phyloP scores from a whole-genome alignment of 2,113 vertebrate genomes.

The Caloenas nicobarica region DNA sequence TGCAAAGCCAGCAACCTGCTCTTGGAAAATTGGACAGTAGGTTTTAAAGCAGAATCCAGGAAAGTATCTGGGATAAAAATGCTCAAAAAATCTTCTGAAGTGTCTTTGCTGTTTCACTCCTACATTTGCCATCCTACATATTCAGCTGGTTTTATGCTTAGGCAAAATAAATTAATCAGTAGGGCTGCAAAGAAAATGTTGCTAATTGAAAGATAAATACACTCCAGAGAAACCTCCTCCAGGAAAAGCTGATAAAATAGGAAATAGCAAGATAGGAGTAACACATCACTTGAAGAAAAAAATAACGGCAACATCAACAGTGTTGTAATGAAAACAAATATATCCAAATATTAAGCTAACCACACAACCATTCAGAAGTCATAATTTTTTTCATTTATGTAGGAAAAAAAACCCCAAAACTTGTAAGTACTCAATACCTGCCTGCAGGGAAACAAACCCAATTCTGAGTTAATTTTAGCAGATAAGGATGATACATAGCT shows the following conservation, averaged over 20 bases:
- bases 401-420: not conserved
- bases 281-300: not conserved
- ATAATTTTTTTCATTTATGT: not conserved
- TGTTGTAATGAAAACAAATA: not conserved
- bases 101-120: not conserved
- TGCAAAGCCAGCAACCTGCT: not conserved
- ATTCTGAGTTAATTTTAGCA: not conserved
- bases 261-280: not conserved
- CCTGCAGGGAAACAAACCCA: not conserved
- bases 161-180: constrained; percentile 30
- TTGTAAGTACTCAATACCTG: not conserved
- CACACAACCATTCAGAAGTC: not conserved
- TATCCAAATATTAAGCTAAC: not conserved
- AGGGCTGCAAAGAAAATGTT: constrained; percentile 13
- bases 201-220: constrained; percentile 54
- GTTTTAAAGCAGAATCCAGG: not conserved
- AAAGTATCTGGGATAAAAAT: not conserved
- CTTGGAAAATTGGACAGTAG: not conserved
- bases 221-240: constrained; percentile 29
- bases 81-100: not conserved
- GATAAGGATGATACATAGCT: not conserved
- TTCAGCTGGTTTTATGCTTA: not conserved
- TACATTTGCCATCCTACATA: not conserved
- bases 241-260: constrained; percentile 28
- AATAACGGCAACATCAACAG: not conserved